These are phyloP conservation scores for Cristatella mucedo DNA, from an alignment of 2,888 invertebrate species.

Conservation along the genomic window DNA sequence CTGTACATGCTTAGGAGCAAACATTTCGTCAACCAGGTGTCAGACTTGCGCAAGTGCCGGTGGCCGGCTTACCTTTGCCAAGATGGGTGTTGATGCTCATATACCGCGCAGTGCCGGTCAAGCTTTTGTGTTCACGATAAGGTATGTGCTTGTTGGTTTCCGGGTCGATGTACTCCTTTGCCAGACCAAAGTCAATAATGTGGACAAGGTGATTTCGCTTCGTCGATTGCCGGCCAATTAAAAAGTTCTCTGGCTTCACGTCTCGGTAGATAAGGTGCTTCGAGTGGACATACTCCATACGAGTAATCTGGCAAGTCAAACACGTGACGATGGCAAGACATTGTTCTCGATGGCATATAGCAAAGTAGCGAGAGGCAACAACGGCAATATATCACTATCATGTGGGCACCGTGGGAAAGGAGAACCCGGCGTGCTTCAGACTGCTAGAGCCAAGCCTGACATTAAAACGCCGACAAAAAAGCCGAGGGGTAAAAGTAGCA, in stretches of 20 bases:
- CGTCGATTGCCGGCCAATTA: conserved; percentile 89
- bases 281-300: conserved; percentile 98
- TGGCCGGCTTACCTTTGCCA: conserved; percentile 60
- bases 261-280: conserved; percentile 97
- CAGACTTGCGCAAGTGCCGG: neutral
- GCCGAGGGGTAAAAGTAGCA: too few species aligned
- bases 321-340: too few species aligned
- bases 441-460: too few species aligned
- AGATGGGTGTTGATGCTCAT: conserved; percentile 99
- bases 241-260: conserved; percentile 98
- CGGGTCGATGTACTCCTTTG: conserved; percentile 99
- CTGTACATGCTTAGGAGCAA: neutral
- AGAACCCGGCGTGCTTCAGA: too few species aligned
- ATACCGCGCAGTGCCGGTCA: conserved; percentile 98
- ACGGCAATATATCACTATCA: too few species aligned
- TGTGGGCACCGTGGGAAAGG: too few species aligned
- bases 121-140: conserved; percentile 99
- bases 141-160: conserved; percentile 88
- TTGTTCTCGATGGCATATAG: too few species aligned
- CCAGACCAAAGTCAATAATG: conserved; percentile 99
- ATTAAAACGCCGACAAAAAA: too few species aligned
- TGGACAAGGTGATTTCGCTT: conserved; percentile 96
- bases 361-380: too few species aligned
- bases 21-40: neutral
- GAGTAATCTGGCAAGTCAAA: too few species aligned